phyloP scores from a whole-genome alignment of 2,797 vertebrate species.

The Hypotaenidia okinawae region DNA sequence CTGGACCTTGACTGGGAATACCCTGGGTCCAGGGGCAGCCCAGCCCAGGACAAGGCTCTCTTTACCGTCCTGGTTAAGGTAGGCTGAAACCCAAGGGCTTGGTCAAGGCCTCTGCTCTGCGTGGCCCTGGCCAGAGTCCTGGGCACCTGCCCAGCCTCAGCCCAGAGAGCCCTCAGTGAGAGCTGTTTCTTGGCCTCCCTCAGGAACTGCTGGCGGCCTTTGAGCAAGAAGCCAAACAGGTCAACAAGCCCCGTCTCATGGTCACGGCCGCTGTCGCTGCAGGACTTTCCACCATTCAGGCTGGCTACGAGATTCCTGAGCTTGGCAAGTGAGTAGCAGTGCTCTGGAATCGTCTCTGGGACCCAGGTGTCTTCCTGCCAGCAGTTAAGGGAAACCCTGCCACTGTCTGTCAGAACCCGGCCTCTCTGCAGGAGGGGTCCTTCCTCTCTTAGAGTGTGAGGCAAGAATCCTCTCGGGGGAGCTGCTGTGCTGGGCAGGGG shows the following conservation, averaged over 20 bases:
- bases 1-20: constrained; percentile 84
- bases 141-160: not conserved
- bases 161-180: not conserved
- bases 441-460: fast-evolving
- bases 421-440: not conserved
- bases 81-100: not conserved
- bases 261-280: constrained; percentile 78
- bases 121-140: not conserved
- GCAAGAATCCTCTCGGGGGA: fast-evolving
- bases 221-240: constrained; percentile 78
- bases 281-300: constrained; percentile 73
- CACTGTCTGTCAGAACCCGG: not conserved
- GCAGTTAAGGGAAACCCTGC: fast-evolving
- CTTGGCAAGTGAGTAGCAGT: constrained; percentile 46
- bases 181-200: not conserved
- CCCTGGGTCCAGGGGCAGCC: constrained; percentile 77
- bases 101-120: not conserved
- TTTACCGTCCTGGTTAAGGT: constrained; percentile 80
- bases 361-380: not conserved
- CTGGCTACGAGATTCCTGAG: constrained; percentile 74
- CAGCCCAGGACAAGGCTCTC: constrained; percentile 75
- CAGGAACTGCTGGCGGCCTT: constrained; percentile 81
- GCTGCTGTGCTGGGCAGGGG: not conserved
- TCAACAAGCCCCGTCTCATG: constrained; percentile 77
- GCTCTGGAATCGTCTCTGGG: not conserved